A percentile compares a stretch with the other conserved stretches of the same genome.
Evolutionary conservation across 1,140 invertebrate genomes (phyloP).

Genomic region (Drosophila paulistorum): DNA sequence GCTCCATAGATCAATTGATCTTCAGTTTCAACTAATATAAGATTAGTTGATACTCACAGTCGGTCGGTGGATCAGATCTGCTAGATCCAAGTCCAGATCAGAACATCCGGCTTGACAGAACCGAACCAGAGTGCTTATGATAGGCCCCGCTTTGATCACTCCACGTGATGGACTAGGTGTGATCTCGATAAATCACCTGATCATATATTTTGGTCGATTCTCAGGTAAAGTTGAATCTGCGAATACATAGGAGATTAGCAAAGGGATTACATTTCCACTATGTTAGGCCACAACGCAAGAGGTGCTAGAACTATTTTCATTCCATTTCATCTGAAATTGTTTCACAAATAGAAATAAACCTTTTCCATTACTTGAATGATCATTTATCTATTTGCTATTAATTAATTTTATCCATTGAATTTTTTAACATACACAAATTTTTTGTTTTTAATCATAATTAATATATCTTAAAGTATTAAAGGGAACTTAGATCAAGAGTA

Average conservation of each 20-base stretch:
- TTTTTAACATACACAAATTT: too few relatives aligned
- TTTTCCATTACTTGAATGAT: too few relatives aligned
- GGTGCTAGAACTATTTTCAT: neutral
- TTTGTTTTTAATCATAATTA: too few relatives aligned
- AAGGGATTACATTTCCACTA: constrained; percentile 9
- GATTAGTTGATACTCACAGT: constrained; percentile 37
- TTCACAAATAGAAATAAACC: neutral
- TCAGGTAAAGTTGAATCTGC: constrained; percentile 12
- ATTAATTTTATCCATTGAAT: too few relatives aligned
- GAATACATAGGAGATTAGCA: constrained; percentile 14
- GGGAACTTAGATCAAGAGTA: too few relatives aligned
- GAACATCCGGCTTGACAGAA: constrained; percentile 18
- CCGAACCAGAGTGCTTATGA: neutral
- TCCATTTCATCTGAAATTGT: neutral
- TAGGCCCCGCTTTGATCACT: constrained; percentile 20
- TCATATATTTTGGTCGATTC: neutral
- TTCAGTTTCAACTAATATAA: constrained; percentile 3
- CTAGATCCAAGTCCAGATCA: constrained; percentile 7
- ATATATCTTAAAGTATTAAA: too few relatives aligned
- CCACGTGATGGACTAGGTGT: constrained; percentile 44
- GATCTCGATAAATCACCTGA: constrained; percentile 42
- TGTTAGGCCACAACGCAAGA: neutral
- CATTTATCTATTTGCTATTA: too few relatives aligned
- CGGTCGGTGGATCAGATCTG: constrained; percentile 18
- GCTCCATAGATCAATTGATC: constrained; percentile 5